Evolutionary conservation across 1,140 invertebrate genomes (phyloP), one percentile per base, ranked within the genome.

Genomic region (Amyelois transitella): DNA sequence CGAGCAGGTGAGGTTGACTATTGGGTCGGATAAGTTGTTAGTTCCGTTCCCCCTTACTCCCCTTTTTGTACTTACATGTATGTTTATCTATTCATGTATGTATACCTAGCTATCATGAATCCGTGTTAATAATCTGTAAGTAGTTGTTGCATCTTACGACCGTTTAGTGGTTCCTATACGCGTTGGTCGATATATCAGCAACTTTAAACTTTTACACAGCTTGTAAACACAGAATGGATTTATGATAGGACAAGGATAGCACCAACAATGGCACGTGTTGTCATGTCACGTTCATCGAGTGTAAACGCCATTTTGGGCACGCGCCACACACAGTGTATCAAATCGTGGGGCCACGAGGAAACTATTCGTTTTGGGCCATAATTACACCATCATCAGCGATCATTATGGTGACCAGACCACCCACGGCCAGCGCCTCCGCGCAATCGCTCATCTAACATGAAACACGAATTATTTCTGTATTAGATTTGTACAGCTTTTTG

Each of bases 371-470:
- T 48, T 48, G 45, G 45, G 45, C 18, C 45, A 48, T 48, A 48
- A 48, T 48, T 48, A 48, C 45, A 21, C 18, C 45, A 48, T 48
- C 45, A 48, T 48, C 45, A 48, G 19, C 45, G 45, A 48, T 48
- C 45, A 48, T 48, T 48, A 48, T 48, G 45, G 20, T 48, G 19
- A 48, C 45, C 45, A 48, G 45, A 48, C 45, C 45, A 48, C 45
- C 45, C 45, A 48, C 45, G 20, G 5, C 12, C 32, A 38, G 1
- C 32, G 32, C 32, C 32, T 14, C 32, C 32, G 32, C 17, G 32
- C 32, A 38, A 28, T 28, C 25, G 25, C 25, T 28, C 25, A 28
- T 28, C 25, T 28, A 28, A 38, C 32, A 38, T 38, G 12, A 38
- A 38, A n/a, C 32, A 38, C 12, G 32, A 38, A 38, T 38, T 38